A percentile compares a stretch with the other conserved stretches of the same genome.
Evolutionary conservation across 1,140 invertebrate species (phyloP).

Genomic region (Lerema accius): DNA sequence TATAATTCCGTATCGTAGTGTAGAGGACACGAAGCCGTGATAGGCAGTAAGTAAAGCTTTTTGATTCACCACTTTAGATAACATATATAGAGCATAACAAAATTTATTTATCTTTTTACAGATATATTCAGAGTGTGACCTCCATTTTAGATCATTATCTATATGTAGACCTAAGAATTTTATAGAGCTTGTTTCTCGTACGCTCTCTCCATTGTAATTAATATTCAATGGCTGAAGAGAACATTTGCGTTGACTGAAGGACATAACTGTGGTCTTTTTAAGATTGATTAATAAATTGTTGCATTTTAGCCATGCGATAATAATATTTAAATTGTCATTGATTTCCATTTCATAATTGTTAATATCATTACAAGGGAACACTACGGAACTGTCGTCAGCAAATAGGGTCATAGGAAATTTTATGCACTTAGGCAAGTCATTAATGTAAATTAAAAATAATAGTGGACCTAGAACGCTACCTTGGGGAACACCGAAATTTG

Average conservation of each 20-base stretch:
- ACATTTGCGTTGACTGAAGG: conserved; percentile 1
- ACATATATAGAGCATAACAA: neutral
- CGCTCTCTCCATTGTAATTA: neutral
- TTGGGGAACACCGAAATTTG: conserved; percentile 16
- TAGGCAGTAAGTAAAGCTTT: neutral
- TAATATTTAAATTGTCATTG: conserved; percentile 9
- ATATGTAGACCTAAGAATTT: conserved; percentile 10
- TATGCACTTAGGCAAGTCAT: conserved; percentile 23
- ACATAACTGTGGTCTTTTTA: conserved; percentile 14
- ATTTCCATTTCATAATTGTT: conserved; percentile 10
- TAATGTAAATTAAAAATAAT: conserved; percentile 26
- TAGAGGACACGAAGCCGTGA: neutral
- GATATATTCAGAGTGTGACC: neutral
- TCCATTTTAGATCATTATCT: conserved; percentile 5
- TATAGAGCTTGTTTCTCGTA: neutral
- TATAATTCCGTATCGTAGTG: neutral
- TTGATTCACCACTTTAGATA: neutral
- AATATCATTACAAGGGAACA: conserved; percentile 1
- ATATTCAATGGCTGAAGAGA: neutral
- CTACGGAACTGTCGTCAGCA: conserved; percentile 20
- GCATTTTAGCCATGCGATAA: conserved; percentile 10
- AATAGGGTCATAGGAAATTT: conserved; percentile 19
- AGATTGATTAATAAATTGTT: conserved; percentile 27
- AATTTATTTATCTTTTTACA: neutral
- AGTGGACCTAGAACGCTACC: conserved; percentile 19